These are phyloP conservation scores for Drosophila anomalipes DNA, from an alignment of 2,888 invertebrate genomes.

Conservation along the genomic window DNA sequence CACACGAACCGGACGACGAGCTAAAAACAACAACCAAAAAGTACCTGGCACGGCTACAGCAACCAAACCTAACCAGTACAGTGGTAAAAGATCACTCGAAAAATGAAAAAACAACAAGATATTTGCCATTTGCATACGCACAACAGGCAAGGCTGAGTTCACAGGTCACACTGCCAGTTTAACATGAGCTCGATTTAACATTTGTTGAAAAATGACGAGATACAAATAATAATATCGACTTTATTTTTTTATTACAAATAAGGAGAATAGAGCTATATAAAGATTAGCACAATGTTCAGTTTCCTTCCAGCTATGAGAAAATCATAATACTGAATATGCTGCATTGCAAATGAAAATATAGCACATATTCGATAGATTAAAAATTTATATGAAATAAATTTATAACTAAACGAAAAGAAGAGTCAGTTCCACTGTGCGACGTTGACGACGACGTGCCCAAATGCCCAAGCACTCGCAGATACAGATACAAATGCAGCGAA, in stretches of 20 bases:
- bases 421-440: slow-evolving; percentile 13
- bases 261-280: neutral
- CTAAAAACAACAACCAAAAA: slow-evolving; percentile 72
- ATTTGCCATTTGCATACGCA: neutral
- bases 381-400: neutral
- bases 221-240: neutral
- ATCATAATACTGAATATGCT: neutral
- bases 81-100: slow-evolving; percentile 5
- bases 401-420: neutral
- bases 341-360: neutral
- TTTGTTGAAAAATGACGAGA: neutral
- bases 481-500: slow-evolving; percentile 52
- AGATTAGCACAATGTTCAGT: neutral
- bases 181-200: neutral
- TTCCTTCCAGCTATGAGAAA: neutral
- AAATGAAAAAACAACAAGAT: neutral
- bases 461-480: slow-evolving; percentile 62
- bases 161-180: neutral
- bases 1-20: slow-evolving; percentile 70
- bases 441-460: slow-evolving; percentile 64
- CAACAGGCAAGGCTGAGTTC: neutral
- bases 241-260: neutral
- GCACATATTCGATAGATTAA: neutral
- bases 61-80: slow-evolving; percentile 34
- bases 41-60: slow-evolving; percentile 76